Evolutionary conservation across 2,888 invertebrate genomes (phyloP).

Genomic region (Notocelia uddmanniana): DNA sequence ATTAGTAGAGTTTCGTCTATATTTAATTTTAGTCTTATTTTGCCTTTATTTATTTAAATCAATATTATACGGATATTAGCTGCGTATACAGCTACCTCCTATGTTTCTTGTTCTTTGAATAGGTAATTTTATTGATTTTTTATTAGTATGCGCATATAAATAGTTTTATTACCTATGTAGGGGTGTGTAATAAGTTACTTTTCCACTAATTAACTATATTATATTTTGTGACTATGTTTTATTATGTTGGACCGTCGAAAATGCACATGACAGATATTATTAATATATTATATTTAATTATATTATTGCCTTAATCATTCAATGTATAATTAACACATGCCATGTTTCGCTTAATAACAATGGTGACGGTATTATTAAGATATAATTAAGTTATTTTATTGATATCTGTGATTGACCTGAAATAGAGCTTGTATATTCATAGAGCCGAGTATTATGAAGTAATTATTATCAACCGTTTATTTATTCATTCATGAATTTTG

Average conservation of each 20-base stretch:
- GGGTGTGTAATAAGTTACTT: constrained; percentile 19
- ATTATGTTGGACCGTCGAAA: constrained; percentile 75
- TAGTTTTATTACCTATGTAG: constrained; percentile 7
- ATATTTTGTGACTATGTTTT: constrained; percentile 46
- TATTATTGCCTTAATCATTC: constrained; percentile 28
- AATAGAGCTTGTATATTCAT: constrained; percentile 44
- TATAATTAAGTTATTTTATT: constrained; percentile 47
- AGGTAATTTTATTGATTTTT: constrained; percentile 22
- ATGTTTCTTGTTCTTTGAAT: constrained; percentile 34
- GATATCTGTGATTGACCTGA: constrained; percentile 44
- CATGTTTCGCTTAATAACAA: constrained; percentile 58
- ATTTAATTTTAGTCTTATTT: constrained; percentile 13
- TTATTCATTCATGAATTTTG: constrained; percentile 29
- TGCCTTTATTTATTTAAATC: constrained; percentile 16
- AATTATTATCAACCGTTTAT: constrained; percentile 25
- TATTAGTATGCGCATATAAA: constrained; percentile 33
- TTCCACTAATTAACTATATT: constrained; percentile 24
- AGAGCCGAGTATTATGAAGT: constrained; percentile 40
- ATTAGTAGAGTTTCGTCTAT: not conserved
- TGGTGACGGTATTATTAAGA: constrained; percentile 69
- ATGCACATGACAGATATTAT: constrained; percentile 74
- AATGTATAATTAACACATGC: constrained; percentile 42
- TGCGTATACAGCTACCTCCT: not conserved
- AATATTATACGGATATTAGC: constrained; percentile 18
- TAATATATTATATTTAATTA: constrained; percentile 26